phyloP scores from a whole-genome alignment of 1,140 invertebrate species.

The Eumeta japonica region DNA sequence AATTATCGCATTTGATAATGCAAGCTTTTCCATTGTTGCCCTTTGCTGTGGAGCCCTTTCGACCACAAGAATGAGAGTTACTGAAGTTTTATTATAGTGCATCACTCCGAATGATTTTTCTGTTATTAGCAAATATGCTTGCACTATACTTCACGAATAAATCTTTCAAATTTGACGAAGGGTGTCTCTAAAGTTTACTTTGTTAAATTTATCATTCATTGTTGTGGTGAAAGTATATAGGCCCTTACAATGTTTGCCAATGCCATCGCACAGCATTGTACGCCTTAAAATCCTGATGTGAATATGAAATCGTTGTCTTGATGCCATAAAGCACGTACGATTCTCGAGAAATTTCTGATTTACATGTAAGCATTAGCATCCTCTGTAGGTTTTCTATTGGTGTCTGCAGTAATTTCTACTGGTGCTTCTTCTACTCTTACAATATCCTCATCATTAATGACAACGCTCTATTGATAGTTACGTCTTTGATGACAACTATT shows the following conservation, averaged over 20 bases:
- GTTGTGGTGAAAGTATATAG: not conserved
- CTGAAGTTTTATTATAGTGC: slow-evolving; percentile 10
- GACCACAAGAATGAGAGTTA: slow-evolving; percentile 19
- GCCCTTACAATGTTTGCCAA: slow-evolving; percentile 2
- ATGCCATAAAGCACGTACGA: slow-evolving; percentile 5
- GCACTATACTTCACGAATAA: not conserved
- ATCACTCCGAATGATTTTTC: slow-evolving; percentile 11
- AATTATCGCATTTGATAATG: too few species aligned
- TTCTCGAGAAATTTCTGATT: slow-evolving; percentile 1
- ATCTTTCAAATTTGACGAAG: not conserved
- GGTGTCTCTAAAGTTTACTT: not conserved
- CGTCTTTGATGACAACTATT: slow-evolving; percentile 15
- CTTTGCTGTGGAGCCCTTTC: slow-evolving; percentile 10
- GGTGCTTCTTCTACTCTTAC: too few species aligned
- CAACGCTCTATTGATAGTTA: slow-evolving; percentile 13
- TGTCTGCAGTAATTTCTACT: too few species aligned
- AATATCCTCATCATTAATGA: too few species aligned
- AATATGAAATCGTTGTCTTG: slow-evolving; percentile 3
- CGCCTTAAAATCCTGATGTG: not conserved
- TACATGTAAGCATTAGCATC: too few species aligned
- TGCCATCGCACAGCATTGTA: slow-evolving; percentile 4
- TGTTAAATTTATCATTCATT: not conserved
- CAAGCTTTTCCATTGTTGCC: too few species aligned
- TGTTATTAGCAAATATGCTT: not conserved
- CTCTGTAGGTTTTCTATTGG: too few species aligned